Base-by-base conservation (phyloP, 1,140 invertebrate genomes). In the Euglossa dilemma region DNA sequence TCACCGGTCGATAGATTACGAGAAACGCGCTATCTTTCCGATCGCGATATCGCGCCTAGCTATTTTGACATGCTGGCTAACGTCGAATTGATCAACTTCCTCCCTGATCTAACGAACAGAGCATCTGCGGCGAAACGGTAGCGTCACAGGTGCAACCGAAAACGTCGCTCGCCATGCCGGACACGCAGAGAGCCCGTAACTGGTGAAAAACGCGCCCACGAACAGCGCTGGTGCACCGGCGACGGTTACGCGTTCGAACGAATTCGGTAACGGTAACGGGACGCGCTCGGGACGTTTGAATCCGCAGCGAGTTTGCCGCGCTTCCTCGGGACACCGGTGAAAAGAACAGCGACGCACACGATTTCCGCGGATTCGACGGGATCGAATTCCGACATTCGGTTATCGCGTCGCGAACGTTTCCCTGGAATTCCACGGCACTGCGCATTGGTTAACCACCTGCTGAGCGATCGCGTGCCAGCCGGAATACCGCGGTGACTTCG, bases 401-500 rank as follows among this genome's bases (percentile, higher is more conserved):
- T n/a, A 43, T n/a, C 59, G 45, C 0, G 28, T 52, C 45, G 0
- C 45, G 0, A n/a, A 83, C 52, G 54, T 74, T 28, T 83, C 79
- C n/a, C 6, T 83, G 45, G 70, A 72, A 87, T 87, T 83, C 74
- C 74, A 79, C 64, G 70, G 61, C 54, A 54, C 45, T 70, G 77
- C 78, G 64, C 64, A 69, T 45, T 63, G 87, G 77, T 88, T 83
- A 89, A 89, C 87, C 87, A 89, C 87, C 87, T 88, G 87, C 87
- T 88, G 87, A 87, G 75, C 83, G 77, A 85, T 88, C 80, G 87
- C 87, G 67, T 85, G 84, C 80, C 61, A 54, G 36, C 36, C 23
- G n/a, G 50, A 80, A 71, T 80, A 73, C 70, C 70, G 71, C 77
- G 72, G 71, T 43, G 50, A 47, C 79, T 54, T 25, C 18, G 71